A percentile compares a stretch with the other conserved stretches of the same genome.
Evolutionary conservation across 2,888 invertebrate genomes (phyloP).

Genomic region (Stenichneumon culpator): DNA sequence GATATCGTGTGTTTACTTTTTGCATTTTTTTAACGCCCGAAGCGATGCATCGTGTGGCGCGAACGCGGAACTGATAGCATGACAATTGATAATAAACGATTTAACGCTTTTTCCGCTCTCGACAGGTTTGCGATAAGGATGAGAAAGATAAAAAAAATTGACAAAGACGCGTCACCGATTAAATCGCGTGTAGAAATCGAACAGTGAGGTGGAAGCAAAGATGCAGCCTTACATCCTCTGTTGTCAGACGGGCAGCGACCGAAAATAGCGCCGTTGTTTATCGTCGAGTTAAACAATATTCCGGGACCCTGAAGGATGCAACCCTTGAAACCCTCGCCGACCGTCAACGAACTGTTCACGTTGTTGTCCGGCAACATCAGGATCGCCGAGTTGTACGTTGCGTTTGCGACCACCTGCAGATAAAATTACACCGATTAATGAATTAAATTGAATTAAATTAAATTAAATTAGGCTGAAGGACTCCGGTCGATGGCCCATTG

Average conservation of each 20-base stretch:
- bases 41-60: too few species aligned
- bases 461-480: too few species aligned
- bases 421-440: conserved; percentile 1
- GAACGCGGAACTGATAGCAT: conserved; percentile 24
- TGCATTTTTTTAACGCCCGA: background rate
- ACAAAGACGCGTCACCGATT: conserved; percentile 16
- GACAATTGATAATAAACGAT: conserved; percentile 12
- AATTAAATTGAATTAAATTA: conserved; percentile 80
- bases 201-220: conserved; percentile 14
- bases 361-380: conserved; percentile 91
- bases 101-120: conserved; percentile 11
- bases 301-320: conserved; percentile 96
- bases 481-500: too few species aligned
- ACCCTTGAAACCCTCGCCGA: conserved; percentile 93
- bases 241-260: conserved; percentile 91
- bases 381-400: conserved; percentile 91
- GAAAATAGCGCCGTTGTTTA: conserved; percentile 90
- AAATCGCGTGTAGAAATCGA: conserved; percentile 13
- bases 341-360: conserved; percentile 90
- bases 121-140: conserved; percentile 10
- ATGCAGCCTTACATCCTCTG: conserved; percentile 88
- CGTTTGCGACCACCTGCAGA: conserved; percentile 90
- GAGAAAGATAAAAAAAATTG: conserved; percentile 17
- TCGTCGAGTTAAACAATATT: conserved; percentile 90
- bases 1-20: conserved; percentile 12